phyloP scores from a whole-genome alignment of 2,113 vertebrate genomes.

The Hiodon tergisus region DNA sequence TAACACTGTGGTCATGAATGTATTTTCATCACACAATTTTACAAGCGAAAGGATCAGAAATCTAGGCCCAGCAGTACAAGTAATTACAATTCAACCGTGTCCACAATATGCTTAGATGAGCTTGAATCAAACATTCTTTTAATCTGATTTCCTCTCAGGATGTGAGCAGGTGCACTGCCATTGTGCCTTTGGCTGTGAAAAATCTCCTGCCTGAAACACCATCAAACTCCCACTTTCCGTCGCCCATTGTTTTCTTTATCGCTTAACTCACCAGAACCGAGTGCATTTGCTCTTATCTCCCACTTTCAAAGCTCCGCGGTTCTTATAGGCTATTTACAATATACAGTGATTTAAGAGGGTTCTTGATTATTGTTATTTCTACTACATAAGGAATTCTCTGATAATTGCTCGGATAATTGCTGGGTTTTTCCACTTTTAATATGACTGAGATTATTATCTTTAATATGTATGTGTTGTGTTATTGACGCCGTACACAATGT shows the following conservation, averaged over 20 bases:
- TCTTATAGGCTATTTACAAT: too few relatives aligned
- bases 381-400: too few relatives aligned
- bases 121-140: constrained; percentile 9
- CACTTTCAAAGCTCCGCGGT: too few relatives aligned
- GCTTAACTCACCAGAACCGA: constrained; percentile 10
- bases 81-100: not conserved
- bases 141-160: constrained; percentile 5
- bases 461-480: too few relatives aligned
- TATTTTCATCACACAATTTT: not conserved
- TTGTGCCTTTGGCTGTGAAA: not conserved
- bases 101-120: not conserved
- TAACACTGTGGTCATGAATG: too few relatives aligned
- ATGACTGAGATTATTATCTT: too few relatives aligned
- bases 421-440: too few relatives aligned
- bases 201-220: not conserved
- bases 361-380: too few relatives aligned
- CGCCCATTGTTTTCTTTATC: not conserved
- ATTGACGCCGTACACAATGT: too few relatives aligned
- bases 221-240: not conserved
- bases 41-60: not conserved
- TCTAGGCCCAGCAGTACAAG: too few relatives aligned
- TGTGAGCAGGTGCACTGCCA: not conserved
- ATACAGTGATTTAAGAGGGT: too few relatives aligned
- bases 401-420: too few relatives aligned
- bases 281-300: not conserved